phyloP scores from a whole-genome alignment of 2,888 invertebrate species.

The Drosophila borealis region DNA sequence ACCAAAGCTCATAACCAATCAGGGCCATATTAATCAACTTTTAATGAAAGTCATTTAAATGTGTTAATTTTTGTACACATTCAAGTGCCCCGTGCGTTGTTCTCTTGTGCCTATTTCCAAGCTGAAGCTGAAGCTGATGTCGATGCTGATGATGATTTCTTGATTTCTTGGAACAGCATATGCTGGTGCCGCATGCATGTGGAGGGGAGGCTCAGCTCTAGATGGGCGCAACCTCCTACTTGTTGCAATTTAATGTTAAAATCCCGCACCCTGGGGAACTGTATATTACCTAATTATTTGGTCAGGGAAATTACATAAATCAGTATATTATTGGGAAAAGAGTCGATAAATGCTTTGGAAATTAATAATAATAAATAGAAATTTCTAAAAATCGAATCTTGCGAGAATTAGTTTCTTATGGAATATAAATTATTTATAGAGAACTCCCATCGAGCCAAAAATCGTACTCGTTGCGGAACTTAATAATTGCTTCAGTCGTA shows the following conservation, averaged over 20 bases:
- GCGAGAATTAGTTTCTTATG: no score
- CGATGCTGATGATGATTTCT: conserved; percentile 24
- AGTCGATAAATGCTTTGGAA: no score
- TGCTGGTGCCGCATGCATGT: neutral
- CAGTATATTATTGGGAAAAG: neutral
- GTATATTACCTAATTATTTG: neutral
- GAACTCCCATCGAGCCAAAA: no score
- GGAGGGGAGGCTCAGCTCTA: neutral
- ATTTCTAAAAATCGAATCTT: no score
- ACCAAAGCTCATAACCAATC: conserved; percentile 70
- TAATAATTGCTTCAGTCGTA: conserved; percentile 11
- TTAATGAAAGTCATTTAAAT: conserved; percentile 79
- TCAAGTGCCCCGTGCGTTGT: conserved; percentile 26
- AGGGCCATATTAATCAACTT: conserved; percentile 82
- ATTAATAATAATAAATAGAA: no score
- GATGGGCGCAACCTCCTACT: neutral
- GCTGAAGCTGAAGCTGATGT: neutral
- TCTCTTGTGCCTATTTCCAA: conserved; percentile 23
- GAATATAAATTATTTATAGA: no score
- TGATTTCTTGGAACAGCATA: conserved; percentile 48
- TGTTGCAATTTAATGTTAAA: neutral
- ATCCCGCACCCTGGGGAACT: neutral
- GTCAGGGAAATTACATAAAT: neutral
- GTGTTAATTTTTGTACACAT: conserved; percentile 71
- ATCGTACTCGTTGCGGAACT: neutral